phyloP scores from a whole-genome alignment of 2,888 invertebrate species.

The Baronia brevicornis region DNA sequence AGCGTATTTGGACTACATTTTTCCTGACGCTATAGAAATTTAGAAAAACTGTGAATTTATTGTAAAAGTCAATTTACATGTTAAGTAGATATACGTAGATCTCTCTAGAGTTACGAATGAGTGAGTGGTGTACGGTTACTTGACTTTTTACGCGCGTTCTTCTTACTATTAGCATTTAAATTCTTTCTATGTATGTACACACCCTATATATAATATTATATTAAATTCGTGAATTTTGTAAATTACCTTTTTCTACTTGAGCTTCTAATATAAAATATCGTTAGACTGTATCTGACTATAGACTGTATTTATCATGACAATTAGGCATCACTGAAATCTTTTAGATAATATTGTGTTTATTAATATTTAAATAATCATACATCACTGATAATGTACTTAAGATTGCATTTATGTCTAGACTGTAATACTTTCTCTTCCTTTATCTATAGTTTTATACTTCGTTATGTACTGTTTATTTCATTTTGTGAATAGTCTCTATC shows the following conservation, averaged over 20 bases:
- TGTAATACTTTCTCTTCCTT: slow-evolving; percentile 17
- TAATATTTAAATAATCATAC: slow-evolving; percentile 15
- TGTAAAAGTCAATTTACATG: too few species aligned
- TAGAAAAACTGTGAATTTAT: slow-evolving; percentile 30
- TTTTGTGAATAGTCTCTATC: slow-evolving; percentile 55
- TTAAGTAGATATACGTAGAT: slow-evolving; percentile 26
- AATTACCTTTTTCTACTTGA: slow-evolving; percentile 1
- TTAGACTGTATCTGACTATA: slow-evolving; percentile 8
- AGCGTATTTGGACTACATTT: slow-evolving; percentile 77
- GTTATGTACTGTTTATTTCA: slow-evolving; percentile 44
- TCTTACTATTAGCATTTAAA: slow-evolving; percentile 7
- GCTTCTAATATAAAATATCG: slow-evolving; percentile 3
- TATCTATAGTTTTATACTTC: slow-evolving; percentile 27
- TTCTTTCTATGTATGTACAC: slow-evolving; percentile 10
- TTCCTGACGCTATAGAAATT: slow-evolving; percentile 72
- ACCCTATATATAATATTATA: slow-evolving; percentile 3
- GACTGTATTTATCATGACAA: slow-evolving; percentile 10
- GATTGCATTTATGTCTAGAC: slow-evolving; percentile 30
- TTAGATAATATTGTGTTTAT: slow-evolving; percentile 8
- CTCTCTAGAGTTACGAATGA: slow-evolving; percentile 26
- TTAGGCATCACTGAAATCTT: slow-evolving; percentile 2
- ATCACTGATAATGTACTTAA: slow-evolving; percentile 30
- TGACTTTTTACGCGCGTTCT: slow-evolving; percentile 10
- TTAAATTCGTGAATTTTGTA: slow-evolving; percentile 8
- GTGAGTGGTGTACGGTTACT: slow-evolving; percentile 14